These are phyloP conservation scores for Brachypodius melanocephalos DNA, from an alignment of 2,113 vertebrate species.

Conservation along the genomic window DNA sequence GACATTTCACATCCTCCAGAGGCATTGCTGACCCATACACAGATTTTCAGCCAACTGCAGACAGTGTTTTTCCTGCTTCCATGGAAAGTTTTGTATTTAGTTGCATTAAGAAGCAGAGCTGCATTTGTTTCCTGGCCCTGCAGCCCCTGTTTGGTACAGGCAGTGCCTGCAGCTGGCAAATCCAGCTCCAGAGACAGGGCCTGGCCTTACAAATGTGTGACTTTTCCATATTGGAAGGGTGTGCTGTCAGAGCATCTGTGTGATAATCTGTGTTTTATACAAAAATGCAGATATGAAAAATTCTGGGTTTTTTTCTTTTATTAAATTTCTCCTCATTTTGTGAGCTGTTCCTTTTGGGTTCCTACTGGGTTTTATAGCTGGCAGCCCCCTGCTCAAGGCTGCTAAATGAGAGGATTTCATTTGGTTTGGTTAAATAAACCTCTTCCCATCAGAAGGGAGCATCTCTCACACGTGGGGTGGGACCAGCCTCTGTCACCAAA, in stretches of 20 bases:
- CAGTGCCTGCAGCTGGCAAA: not conserved
- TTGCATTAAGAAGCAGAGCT: not conserved
- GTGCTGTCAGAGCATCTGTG: not conserved
- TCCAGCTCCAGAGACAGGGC: not conserved
- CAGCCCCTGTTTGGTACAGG: rapidly evolving
- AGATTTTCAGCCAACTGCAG: not conserved
- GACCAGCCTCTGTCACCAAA: not conserved
- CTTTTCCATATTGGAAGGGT: rapidly evolving
- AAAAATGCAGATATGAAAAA: not conserved
- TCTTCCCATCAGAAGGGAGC: not conserved
- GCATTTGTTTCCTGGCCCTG: not conserved
- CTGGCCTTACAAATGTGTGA: not conserved
- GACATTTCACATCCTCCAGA: not conserved
- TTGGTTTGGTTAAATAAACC: not conserved
- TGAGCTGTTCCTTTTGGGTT: rapidly evolving
- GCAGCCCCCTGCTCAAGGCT: not conserved
- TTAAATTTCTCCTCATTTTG: not conserved
- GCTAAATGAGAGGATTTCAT: not conserved
- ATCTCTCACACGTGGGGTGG: not conserved
- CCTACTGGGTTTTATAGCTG: not conserved
- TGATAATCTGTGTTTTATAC: not conserved
- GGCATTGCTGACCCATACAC: not conserved
- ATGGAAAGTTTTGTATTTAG: not conserved
- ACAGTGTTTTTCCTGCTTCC: not conserved
- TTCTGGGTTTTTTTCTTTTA: not conserved